Evolutionary conservation across 2,888 invertebrate genomes (phyloP).

Genomic region (Stomorhina lunata): DNA sequence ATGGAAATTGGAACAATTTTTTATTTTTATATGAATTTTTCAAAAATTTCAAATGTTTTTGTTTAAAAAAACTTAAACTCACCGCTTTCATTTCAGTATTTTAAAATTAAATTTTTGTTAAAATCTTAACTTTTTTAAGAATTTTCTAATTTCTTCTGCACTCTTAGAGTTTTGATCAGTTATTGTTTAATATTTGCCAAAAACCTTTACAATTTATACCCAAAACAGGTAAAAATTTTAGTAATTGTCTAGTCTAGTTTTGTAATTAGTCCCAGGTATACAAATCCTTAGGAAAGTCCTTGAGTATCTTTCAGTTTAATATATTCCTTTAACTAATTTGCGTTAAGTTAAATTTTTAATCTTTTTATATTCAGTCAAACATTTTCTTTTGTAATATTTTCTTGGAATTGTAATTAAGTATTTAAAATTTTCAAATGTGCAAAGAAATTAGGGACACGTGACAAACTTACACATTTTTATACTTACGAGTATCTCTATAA

Average conservation of each 20-base stretch:
- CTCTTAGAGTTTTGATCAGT: not conserved
- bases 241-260: no score
- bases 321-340: not conserved
- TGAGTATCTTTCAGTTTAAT: not conserved
- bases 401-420: not conserved
- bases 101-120: not conserved
- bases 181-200: not conserved
- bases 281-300: not conserved
- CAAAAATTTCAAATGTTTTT: no score
- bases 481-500: no score
- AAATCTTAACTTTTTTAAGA: no score
- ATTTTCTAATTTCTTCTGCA: no score
- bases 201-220: not conserved
- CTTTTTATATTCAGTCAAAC: no score
- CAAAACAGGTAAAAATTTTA: not conserved
- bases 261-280: not conserved
- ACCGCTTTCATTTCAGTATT: not conserved
- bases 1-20: no score
- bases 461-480: no score
- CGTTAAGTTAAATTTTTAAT: no score
- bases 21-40: no score
- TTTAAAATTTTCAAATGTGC: not conserved
- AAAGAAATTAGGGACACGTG: not conserved
- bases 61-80: no score
- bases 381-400: not conserved